Evolutionary conservation across 1,140 invertebrate genomes (phyloP).

Genomic region (Glossosoma conforme): DNA sequence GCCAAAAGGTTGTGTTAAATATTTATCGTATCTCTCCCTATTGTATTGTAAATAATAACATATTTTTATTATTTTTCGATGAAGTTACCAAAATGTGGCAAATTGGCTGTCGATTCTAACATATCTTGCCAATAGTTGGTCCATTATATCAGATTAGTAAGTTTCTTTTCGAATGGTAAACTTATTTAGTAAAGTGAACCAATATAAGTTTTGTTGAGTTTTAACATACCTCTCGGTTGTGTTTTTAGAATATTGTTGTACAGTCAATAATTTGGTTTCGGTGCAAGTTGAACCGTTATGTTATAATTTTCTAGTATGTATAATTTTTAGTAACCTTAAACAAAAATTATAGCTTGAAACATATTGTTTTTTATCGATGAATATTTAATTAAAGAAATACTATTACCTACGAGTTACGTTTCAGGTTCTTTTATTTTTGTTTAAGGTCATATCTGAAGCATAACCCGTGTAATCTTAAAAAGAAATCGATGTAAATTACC

Average conservation of each 20-base stretch:
- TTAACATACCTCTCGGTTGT: constrained; percentile 18
- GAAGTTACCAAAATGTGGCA: constrained; percentile 26
- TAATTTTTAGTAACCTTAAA: too few species aligned
- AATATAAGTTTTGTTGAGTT: constrained; percentile 21
- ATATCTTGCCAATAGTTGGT: constrained; percentile 24
- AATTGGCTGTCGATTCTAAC: constrained; percentile 8
- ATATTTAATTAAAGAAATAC: too few species aligned
- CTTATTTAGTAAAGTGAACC: too few species aligned
- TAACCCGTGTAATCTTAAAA: constrained; percentile 11
- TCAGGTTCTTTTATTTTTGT: too few species aligned
- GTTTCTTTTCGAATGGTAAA: too few species aligned
- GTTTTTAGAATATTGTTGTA: constrained; percentile 15
- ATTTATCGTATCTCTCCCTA: constrained; percentile 11
- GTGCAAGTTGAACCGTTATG: too few species aligned
- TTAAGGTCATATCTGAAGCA: too few species aligned
- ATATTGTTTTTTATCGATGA: too few species aligned
- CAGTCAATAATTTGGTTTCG: too few species aligned
- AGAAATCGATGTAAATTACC: constrained; percentile 30
- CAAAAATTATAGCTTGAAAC: too few species aligned
- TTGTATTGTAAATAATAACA: constrained; percentile 15
- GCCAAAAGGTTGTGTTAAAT: constrained; percentile 24
- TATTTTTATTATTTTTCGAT: constrained; percentile 14
- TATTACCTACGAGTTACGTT: too few species aligned
- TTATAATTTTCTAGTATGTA: too few species aligned
- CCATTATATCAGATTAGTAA: constrained; percentile 22